These are phyloP conservation scores for Teleopsis dalmanni DNA, from an alignment of 1,140 invertebrate species.

Conservation along the genomic window DNA sequence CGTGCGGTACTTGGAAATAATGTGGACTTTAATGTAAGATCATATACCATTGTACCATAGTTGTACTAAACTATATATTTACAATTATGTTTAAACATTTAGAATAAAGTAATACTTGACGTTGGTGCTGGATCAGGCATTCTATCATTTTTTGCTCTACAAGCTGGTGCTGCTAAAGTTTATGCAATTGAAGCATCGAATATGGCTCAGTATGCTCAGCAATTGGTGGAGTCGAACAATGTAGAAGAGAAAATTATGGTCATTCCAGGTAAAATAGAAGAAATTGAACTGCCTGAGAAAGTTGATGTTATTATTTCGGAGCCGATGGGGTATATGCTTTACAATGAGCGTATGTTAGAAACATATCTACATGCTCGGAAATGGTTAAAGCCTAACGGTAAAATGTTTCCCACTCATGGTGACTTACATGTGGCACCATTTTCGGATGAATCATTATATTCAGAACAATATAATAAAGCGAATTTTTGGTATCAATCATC, in stretches of 20 bases:
- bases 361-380: slow-evolving; percentile 98
- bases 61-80: not conserved
- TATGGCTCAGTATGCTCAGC: slow-evolving; percentile 95
- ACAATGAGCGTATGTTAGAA: slow-evolving; percentile 99
- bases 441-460: slow-evolving; percentile 93
- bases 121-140: slow-evolving; percentile 97
- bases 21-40: slow-evolving; percentile 71
- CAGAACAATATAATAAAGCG: slow-evolving; percentile 97
- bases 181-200: slow-evolving; percentile 98
- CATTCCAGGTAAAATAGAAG: slow-evolving; percentile 97
- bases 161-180: slow-evolving; percentile 93
- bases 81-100: not conserved
- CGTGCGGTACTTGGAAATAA: slow-evolving; percentile 90
- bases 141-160: slow-evolving; percentile 95
- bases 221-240: slow-evolving; percentile 84
- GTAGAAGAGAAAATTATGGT: slow-evolving; percentile 80
- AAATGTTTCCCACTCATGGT: slow-evolving; percentile 94
- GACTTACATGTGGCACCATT: slow-evolving; percentile 98
- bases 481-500: slow-evolving; percentile 98
- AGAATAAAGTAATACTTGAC: slow-evolving; percentile 87
- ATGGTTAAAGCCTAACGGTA: slow-evolving; percentile 86
- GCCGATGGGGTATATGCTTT: slow-evolving; percentile 99
- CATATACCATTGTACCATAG: not conserved
- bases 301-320: slow-evolving; percentile 98
- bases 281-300: slow-evolving; percentile 88